Conservation (phyloP, 2,113 vertebrate species). For the Rhipidura dahli region DNA sequence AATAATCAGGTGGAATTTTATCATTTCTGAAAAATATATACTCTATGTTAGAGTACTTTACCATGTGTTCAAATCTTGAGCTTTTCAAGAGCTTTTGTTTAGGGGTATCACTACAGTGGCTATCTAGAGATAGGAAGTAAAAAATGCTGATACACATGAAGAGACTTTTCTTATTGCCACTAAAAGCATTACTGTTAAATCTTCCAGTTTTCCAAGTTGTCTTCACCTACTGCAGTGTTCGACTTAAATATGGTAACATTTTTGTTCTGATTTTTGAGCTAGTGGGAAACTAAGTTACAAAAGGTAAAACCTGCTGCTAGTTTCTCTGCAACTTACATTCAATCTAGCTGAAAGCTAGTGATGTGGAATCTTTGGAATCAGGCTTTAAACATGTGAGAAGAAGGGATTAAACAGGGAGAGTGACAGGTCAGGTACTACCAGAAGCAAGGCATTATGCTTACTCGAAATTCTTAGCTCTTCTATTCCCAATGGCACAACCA, state of each 20-base stretch:
- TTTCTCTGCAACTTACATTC: not conserved
- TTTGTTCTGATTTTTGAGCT: not conserved
- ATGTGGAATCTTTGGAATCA: not conserved
- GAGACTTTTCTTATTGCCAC: not conserved
- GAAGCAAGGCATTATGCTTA: not conserved
- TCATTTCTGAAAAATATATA: not conserved
- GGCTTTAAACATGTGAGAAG: not conserved
- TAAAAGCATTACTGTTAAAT: not conserved
- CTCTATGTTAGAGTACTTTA: not conserved
- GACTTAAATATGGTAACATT: not conserved
- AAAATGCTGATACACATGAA: not conserved
- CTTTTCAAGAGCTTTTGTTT: not conserved
- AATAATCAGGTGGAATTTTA: slow-evolving; percentile 10
- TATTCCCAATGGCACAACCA: not conserved
- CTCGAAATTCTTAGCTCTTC: not conserved
- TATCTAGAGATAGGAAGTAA: not conserved
- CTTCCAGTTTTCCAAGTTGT: not conserved
- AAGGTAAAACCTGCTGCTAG: not conserved
- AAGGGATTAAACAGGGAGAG: not conserved
- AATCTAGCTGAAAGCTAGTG: not conserved
- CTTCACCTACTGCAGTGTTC: not conserved
- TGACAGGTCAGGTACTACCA: not conserved
- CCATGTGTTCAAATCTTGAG: not conserved
- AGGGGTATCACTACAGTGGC: not conserved
- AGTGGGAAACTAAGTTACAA: not conserved